Evolutionary conservation across 2,888 invertebrate genomes (phyloP), one percentile per base, ranked within the genome.

Genomic region (Ypsolopha sequella): DNA sequence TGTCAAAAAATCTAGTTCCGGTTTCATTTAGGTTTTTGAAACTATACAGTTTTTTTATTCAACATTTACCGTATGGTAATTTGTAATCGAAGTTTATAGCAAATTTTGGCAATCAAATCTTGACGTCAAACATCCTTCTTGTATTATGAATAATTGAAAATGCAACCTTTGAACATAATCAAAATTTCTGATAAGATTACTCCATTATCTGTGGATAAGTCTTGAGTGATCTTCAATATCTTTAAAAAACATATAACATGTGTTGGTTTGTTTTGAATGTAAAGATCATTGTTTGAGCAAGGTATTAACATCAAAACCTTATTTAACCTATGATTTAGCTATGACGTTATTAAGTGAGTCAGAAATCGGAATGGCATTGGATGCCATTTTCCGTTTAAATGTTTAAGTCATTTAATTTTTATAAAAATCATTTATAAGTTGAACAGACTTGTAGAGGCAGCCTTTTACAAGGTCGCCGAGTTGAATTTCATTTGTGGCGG

Each of bases 261-360:
- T 43, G 43, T 43, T 13, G 11, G 43, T 43, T 24, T 48, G 48
- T 48, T 48, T 48, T 48, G 36, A 48, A 48, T 36, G 36, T 48
- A 38, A 13, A 11, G 36, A 14, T 10, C 38, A 38, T 14, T 48
- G 48, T 38, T 48, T 48, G 36, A 35, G 10, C 24, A 13, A 13
- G n/a, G 36, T 38, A 36, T 48, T 48, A 48, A 41, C 48, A 39
- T 39, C 48, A 24, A 39, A 41, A 45, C 36, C 33, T 38, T 48
- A 38, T 33, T 33, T 13, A 41, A 51, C 45, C 43, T 41, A 33
- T 41, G 46, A 47, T 41, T 46, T 41, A 36, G 14, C 13, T 14
- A 47, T 51, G 51, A 51, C 51, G 51, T 35, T 24, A 51, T 46
- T n/a, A 11, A 41, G 13, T 51, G 47, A 51, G 9, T 51, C 51